Evolutionary conservation across 2,113 vertebrate genomes (phyloP).

Genomic region (Trinectes maculatus): DNA sequence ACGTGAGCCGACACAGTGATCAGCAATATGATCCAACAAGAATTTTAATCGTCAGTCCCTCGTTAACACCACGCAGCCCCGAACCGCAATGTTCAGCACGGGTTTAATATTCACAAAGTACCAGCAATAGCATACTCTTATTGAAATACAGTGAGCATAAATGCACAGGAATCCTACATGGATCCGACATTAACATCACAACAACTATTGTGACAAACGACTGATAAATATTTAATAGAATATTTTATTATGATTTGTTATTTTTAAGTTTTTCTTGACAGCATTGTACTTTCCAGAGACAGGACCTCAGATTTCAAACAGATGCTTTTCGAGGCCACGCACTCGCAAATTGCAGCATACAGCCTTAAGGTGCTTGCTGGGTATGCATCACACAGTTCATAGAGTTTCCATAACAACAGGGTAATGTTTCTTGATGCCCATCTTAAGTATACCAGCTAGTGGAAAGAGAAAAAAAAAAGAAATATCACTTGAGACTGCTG

Average conservation of each 20-base stretch:
- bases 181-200: neutral
- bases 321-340: constrained; percentile 9
- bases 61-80: neutral
- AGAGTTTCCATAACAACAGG: constrained; percentile 51
- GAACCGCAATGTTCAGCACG: neutral
- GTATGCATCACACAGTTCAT: constrained; percentile 25
- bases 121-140: neutral
- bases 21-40: neutral
- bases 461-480: neutral
- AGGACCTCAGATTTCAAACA: constrained; percentile 17
- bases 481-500: constrained; percentile 15
- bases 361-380: constrained; percentile 9
- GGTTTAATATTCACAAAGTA: neutral
- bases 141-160: neutral
- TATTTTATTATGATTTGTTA: no score
- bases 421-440: constrained; percentile 30
- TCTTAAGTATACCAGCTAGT: constrained; percentile 14
- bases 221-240: no score
- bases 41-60: neutral
- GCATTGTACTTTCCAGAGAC: no score
- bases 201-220: no score
- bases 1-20: neutral
- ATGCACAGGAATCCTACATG: neutral
- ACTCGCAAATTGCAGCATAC: constrained; percentile 11
- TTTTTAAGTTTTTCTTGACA: constrained; percentile 5